phyloP scores from a whole-genome alignment of 64 coral and sea anemone species.

The Acropora yongei region DNA sequence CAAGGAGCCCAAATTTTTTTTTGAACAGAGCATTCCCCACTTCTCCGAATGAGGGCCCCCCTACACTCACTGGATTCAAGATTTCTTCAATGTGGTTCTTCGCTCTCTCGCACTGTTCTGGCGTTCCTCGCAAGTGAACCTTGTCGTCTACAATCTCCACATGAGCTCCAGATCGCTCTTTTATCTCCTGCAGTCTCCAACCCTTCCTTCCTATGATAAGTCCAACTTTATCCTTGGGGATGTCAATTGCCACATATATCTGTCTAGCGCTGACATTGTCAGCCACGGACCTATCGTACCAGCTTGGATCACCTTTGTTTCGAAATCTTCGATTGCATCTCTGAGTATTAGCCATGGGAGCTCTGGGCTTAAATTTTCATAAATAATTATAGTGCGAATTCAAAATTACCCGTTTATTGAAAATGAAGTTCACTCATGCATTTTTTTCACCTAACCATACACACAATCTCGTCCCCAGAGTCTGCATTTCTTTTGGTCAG shows the following conservation, averaged over 20 bases:
- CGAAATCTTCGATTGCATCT: neutral
- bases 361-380: neutral
- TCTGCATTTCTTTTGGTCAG: too few species aligned
- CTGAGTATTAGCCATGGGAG: neutral
- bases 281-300: neutral
- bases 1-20: too few species aligned
- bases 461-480: too few species aligned
- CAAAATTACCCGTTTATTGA: too few species aligned
- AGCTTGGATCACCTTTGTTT: neutral
- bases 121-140: conserved; percentile 10
- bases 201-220: conserved; percentile 25
- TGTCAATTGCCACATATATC: neutral
- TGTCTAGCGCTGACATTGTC: neutral
- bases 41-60: too few species aligned
- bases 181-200: conserved; percentile 10
- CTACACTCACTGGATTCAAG: neutral
- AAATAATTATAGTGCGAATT: neutral
- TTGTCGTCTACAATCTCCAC: neutral
- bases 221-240: conserved; percentile 7
- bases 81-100: conserved; percentile 17
- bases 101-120: conserved; percentile 5
- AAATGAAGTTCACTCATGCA: too few species aligned
- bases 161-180: conserved; percentile 5
- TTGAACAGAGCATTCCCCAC: too few species aligned
- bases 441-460: too few species aligned